phyloP scores from a whole-genome alignment of 2,797 vertebrate species.

The Cossypha heuglini region DNA sequence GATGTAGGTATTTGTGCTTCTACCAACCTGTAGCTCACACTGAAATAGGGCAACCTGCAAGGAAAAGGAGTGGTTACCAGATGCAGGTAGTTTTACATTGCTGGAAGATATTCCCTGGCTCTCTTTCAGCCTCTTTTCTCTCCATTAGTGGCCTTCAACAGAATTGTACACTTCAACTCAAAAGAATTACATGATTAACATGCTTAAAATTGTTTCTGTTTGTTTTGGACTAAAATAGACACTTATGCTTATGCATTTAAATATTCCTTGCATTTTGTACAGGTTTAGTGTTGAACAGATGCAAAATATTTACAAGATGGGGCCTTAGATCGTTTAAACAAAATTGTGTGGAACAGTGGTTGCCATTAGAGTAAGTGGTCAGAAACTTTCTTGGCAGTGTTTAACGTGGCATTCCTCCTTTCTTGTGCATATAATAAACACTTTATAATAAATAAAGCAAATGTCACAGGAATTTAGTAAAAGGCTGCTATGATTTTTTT shows the following conservation, averaged over 20 bases:
- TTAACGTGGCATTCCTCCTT: not conserved
- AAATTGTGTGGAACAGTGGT: fast-evolving
- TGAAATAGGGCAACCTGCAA: not conserved
- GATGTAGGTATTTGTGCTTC: not conserved
- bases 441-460: not conserved
- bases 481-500: not conserved
- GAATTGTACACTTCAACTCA: not conserved
- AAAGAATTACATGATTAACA: not conserved
- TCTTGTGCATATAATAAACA: not conserved
- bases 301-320: not conserved
- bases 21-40: not conserved
- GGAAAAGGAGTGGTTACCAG: not conserved
- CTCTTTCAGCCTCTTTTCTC: not conserved
- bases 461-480: not conserved
- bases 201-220: not conserved
- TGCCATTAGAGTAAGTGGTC: not conserved
- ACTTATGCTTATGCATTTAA: not conserved
- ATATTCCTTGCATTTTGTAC: not conserved
- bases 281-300: not conserved
- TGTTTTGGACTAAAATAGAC: not conserved
- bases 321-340: not conserved
- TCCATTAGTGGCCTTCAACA: not conserved
- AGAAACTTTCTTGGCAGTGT: not conserved
- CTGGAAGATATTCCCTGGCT: not conserved
- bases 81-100: fast-evolving